Evolutionary conservation across 1,140 invertebrate species (phyloP), one percentile per base, ranked within the genome.

Genomic region (Apis florea): DNA sequence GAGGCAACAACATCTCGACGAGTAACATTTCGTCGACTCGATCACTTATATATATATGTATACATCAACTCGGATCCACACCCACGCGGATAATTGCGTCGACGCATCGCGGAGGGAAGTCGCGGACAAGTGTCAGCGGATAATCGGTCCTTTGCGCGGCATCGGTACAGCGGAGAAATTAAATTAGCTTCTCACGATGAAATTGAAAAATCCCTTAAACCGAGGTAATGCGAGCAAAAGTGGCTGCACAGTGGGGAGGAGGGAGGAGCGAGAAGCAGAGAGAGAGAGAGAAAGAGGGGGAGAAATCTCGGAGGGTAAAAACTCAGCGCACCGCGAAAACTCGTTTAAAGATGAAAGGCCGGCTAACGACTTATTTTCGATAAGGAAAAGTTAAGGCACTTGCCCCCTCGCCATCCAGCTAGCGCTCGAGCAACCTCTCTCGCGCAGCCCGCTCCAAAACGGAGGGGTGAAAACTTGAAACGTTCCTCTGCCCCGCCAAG

Each of bases 361-460:
- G 83, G 83, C 93, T 93, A 94, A 94, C 93, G 93, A 94, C 93
- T 93, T 94, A 94, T 93, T 94, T 94, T 93, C 92, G 91, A 93
- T 93, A 93, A 93, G 92, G 91, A 93, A 93, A 93, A 93, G 92
- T 93, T 93, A 91, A 92, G 90, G 91, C 90, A 90, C 87, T 90
- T 88, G 83, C 73, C 86, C 31, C 84, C 83, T 64, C 84, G 80
- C 56, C 77, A 69, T 86, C 79, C 85, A 79, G 68, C 64, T 19
- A 76, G 61, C 67, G 82, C 53, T 72, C 73, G 70, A 77, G 79
- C 79, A n/a, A n/a, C 75, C 76, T 83, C 75, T 51, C 31, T 31
- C 31, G 80, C 31, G 80, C 71, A 63, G 59, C 72, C 47, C 80
- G 66, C 59, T 83, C 54, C 72, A 31, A 64, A 79, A 68, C 49